phyloP scores from a whole-genome alignment of 2,797 vertebrate genomes.

The Scolopax bukidnonensis region DNA sequence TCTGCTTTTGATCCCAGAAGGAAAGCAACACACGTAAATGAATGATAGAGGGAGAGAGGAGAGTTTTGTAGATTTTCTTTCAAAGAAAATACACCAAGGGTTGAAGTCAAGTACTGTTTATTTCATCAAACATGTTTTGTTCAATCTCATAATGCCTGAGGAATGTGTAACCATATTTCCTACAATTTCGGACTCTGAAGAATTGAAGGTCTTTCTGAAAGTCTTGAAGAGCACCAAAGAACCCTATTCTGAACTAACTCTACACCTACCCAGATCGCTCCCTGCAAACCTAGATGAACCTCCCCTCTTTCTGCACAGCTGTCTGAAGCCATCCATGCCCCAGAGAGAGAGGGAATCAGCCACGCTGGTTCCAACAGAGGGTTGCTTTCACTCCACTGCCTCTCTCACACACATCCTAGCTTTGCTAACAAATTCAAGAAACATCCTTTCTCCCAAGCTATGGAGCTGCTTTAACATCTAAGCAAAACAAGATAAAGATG shows the following conservation, averaged over 20 bases:
- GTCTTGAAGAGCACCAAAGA: not conserved
- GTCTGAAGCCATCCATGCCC: not conserved
- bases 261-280: not conserved
- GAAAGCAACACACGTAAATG: not conserved
- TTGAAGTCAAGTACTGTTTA: not conserved
- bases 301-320: not conserved
- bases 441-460: not conserved
- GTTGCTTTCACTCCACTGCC: not conserved
- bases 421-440: not conserved
- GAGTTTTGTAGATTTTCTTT: not conserved
- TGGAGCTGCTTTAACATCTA: not conserved
- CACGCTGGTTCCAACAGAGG: not conserved
- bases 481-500: not conserved
- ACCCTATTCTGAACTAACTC: not conserved
- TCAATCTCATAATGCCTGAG: not conserved
- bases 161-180: not conserved
- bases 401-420: not conserved
- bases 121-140: not conserved
- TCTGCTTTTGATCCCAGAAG: not conserved
- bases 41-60: not conserved
- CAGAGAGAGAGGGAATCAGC: not conserved
- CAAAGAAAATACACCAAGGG: not conserved
- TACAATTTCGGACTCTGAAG: not conserved
- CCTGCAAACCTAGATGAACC: not conserved
- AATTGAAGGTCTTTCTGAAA: not conserved